Evolutionary conservation across 2,888 invertebrate species (phyloP).

Genomic region (Cheilosia vernalis): DNA sequence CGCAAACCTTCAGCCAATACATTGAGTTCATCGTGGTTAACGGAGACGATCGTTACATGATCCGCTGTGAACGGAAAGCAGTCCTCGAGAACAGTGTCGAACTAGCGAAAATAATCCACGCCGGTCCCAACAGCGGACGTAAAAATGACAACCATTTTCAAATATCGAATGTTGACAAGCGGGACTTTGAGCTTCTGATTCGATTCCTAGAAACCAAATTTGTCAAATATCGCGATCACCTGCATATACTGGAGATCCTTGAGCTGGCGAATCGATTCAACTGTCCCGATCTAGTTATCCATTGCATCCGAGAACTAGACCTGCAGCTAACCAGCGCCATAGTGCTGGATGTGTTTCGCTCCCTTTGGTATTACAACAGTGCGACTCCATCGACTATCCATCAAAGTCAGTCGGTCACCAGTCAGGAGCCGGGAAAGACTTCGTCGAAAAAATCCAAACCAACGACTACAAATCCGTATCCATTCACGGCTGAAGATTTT

Average conservation of each 20-base stretch:
- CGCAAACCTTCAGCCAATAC: slow-evolving; percentile 81
- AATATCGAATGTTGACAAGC: slow-evolving; percentile 82
- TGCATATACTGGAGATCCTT: slow-evolving; percentile 82
- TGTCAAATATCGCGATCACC: slow-evolving; percentile 82
- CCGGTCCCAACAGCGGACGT: slow-evolving; percentile 82
- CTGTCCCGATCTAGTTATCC: slow-evolving; percentile 83
- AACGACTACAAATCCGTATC: slow-evolving; percentile 79
- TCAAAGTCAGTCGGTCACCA: slow-evolving; percentile 72
- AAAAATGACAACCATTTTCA: slow-evolving; percentile 83
- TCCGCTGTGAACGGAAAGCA: slow-evolving; percentile 82
- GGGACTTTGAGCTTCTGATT: slow-evolving; percentile 82
- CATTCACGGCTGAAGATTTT: slow-evolving; percentile 83
- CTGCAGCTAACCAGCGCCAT: slow-evolving; percentile 82
- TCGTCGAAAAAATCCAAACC: slow-evolving; percentile 70
- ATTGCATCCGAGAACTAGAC: slow-evolving; percentile 83
- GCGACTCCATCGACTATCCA: slow-evolving; percentile 80
- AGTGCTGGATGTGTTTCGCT: slow-evolving; percentile 82
- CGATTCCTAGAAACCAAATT: slow-evolving; percentile 83
- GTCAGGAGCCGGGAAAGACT: slow-evolving; percentile 59
- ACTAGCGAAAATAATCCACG: slow-evolving; percentile 82
- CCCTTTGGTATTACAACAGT: slow-evolving; percentile 83
- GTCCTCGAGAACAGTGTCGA: slow-evolving; percentile 82
- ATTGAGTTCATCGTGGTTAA: slow-evolving; percentile 83
- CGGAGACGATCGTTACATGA: slow-evolving; percentile 83
- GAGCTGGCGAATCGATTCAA: slow-evolving; percentile 83